phyloP scores from a whole-genome alignment of 2,888 invertebrate genomes.

The Ceraclea dissimilis region DNA sequence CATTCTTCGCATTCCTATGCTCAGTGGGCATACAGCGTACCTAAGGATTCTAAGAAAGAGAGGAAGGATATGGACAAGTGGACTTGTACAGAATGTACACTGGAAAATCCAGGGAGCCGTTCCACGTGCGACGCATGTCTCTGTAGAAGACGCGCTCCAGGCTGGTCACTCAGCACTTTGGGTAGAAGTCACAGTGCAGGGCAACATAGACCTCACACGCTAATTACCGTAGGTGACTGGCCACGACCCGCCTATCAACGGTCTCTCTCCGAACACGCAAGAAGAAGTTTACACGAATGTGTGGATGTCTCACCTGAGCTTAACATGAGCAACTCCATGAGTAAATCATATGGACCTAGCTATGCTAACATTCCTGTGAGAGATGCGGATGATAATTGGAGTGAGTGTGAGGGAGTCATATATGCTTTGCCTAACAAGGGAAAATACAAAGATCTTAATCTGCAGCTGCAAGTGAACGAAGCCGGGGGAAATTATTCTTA shows the following conservation, averaged over 20 bases:
- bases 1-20: neutral
- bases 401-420: conserved; percentile 48
- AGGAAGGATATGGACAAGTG: conserved; percentile 37
- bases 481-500: conserved; percentile 45
- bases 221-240: conserved; percentile 1
- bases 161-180: conserved; percentile 41
- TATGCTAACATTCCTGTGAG: conserved; percentile 1
- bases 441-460: conserved; percentile 44
- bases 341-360: neutral
- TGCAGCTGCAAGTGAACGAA: conserved; percentile 45
- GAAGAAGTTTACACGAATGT: conserved; percentile 44
- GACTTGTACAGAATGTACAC: conserved; percentile 69
- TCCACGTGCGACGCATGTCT: conserved; percentile 70
- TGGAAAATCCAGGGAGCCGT: conserved; percentile 60
- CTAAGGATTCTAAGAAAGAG: conserved; percentile 28
- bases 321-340: neutral
- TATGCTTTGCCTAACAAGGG: conserved; percentile 48
- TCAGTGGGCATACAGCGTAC: neutral
- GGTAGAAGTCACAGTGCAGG: conserved; percentile 39
- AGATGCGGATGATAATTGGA: conserved; percentile 33
- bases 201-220: conserved; percentile 29
- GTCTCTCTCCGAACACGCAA: conserved; percentile 42
- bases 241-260: conserved; percentile 40
- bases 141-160: conserved; percentile 50
- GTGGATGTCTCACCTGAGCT: conserved; percentile 25